A percentile compares a stretch with the other conserved stretches of the same genome.
These are phyloP conservation scores for Antechinus flavipes DNA, from an alignment of 2,113 vertebrate species.

Conservation along the genomic window DNA sequence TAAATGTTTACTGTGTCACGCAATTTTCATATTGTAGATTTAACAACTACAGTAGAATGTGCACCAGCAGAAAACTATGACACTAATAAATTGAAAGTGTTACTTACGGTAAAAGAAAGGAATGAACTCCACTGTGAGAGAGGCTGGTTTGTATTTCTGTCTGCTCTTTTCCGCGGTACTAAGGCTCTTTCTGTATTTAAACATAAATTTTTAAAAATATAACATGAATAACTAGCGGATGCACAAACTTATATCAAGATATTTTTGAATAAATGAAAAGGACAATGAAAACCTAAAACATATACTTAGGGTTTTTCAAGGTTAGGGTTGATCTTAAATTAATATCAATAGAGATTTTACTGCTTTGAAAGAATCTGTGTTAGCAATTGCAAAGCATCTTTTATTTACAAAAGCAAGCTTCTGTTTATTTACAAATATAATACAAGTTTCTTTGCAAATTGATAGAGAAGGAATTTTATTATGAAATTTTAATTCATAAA, in stretches of 20 bases:
- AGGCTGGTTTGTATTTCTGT: constrained; percentile 97
- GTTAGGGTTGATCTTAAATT: not conserved
- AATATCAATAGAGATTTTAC: not conserved
- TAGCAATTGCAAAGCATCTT: not conserved
- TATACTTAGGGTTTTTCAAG: constrained; percentile 56
- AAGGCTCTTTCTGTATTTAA: constrained; percentile 87
- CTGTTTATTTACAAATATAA: not conserved
- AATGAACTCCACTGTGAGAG: constrained; percentile 97
- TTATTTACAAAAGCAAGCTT: not conserved
- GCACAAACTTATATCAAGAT: not conserved
- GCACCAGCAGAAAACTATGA: constrained; percentile 24
- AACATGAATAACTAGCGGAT: constrained; percentile 10
- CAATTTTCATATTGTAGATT: constrained; percentile 17
- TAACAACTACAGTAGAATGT: constrained; percentile 40
- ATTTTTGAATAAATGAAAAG: constrained; percentile 45
- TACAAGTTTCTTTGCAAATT: not conserved
- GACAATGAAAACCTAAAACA: constrained; percentile 43
- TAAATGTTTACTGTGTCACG: not conserved
- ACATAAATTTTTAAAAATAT: constrained; percentile 58
- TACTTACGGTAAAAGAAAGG: constrained; percentile 99
- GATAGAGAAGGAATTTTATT: not conserved
- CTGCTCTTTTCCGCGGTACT: constrained; percentile 94
- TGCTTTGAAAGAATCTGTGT: not conserved
- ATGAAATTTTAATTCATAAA: not conserved
- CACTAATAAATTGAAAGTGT: constrained; percentile 28